Conservation (phyloP, 2,888 invertebrate genomes). For the Drosophila picticornis region DNA sequence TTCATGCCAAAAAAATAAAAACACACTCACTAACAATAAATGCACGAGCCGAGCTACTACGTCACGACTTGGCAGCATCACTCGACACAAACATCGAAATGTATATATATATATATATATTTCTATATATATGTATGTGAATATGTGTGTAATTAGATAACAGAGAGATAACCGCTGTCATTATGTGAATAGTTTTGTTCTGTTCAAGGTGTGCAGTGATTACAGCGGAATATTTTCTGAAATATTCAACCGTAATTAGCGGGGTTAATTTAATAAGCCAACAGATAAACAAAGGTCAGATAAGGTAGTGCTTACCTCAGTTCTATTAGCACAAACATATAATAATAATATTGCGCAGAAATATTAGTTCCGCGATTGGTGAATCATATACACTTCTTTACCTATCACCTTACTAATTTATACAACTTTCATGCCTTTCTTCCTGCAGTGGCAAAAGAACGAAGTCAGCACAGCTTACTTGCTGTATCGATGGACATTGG, state of each 20-base stretch:
- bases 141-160: slow-evolving; percentile 23
- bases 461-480: slow-evolving; percentile 79
- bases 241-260: neutral
- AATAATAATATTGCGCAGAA: neutral
- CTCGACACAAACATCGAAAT: too few species aligned
- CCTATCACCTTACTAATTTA: neutral
- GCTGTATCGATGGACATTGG: slow-evolving; percentile 83
- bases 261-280: slow-evolving; percentile 2
- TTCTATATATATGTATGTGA: neutral
- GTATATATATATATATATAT: neutral
- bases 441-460: slow-evolving; percentile 83
- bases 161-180: slow-evolving; percentile 25
- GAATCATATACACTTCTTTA: slow-evolving; percentile 5
- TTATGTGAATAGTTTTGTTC: neutral
- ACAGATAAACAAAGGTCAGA: slow-evolving; percentile 14
- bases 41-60: slow-evolving; percentile 43
- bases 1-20: slow-evolving; percentile 3
- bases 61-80: slow-evolving; percentile 44
- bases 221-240: slow-evolving; percentile 7
- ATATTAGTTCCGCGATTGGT: neutral
- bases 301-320: slow-evolving; percentile 6
- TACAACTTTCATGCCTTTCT: neutral
- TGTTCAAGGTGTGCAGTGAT: slow-evolving; percentile 5
- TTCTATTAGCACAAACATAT: neutral
- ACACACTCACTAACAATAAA: slow-evolving; percentile 27